phyloP scores from a whole-genome alignment of 2,888 invertebrate genomes.

The Morpho deidamia region DNA sequence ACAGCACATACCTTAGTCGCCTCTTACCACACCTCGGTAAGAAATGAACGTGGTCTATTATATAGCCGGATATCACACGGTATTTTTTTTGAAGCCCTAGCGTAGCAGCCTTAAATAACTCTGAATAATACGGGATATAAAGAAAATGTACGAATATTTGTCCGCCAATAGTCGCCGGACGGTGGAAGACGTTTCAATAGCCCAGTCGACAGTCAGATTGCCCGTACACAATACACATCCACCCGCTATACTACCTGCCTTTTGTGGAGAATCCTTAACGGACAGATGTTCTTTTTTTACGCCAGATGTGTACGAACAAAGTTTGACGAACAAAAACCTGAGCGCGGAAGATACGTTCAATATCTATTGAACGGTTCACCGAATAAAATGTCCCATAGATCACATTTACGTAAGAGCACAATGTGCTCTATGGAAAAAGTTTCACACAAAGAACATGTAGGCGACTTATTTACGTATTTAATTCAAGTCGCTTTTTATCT shows the following conservation, averaged over 20 bases:
- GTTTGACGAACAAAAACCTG: conserved; percentile 24
- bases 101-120: too few relatives aligned
- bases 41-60: too few relatives aligned
- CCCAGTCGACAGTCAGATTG: conserved; percentile 27
- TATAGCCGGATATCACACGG: too few relatives aligned
- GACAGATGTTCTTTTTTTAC: conserved; percentile 39
- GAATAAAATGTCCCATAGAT: conserved; percentile 7
- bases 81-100: too few relatives aligned
- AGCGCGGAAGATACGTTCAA: conserved; percentile 25
- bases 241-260: conserved; percentile 36
- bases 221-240: conserved; percentile 27
- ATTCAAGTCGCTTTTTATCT: too few relatives aligned
- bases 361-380: conserved; percentile 26
- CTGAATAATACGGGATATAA: too few relatives aligned
- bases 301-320: conserved; percentile 33
- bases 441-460: too few relatives aligned
- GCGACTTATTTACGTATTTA: too few relatives aligned
- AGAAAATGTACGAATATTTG: too few relatives aligned
- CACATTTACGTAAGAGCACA: not conserved
- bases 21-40: too few relatives aligned
- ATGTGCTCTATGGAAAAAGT: too few relatives aligned
- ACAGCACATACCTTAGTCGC: too few relatives aligned
- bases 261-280: conserved; percentile 34
- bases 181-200: conserved; percentile 28
- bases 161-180: conserved; percentile 9